Evolutionary conservation across 2,888 invertebrate species (phyloP).

Genomic region (Kryphioiulus occultus): DNA sequence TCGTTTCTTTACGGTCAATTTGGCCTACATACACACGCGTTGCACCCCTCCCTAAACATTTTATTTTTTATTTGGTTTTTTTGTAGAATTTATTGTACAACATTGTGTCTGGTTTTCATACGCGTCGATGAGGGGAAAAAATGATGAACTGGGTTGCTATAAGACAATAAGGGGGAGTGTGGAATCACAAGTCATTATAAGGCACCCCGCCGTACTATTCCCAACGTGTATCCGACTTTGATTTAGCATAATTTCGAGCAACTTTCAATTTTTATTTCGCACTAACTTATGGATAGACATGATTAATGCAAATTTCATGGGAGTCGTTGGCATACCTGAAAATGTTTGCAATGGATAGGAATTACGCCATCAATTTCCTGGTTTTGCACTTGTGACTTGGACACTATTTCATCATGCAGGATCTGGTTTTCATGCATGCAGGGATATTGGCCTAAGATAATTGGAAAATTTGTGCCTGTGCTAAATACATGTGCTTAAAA

Average conservation of each 20-base stretch:
- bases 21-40: conserved; percentile 2
- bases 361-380: background rate
- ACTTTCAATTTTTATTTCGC: conserved; percentile 19
- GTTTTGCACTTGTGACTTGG: background rate
- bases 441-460: background rate
- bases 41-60: conserved; percentile 10
- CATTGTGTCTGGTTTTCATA: background rate
- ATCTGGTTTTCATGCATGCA: background rate
- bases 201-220: background rate
- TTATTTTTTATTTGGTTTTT: background rate
- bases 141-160: background rate
- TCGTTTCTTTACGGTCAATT: conserved; percentile 31
- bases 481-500: conserved; percentile 29
- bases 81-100: background rate
- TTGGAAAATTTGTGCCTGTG: background rate
- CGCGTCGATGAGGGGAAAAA: background rate
- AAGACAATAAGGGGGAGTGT: background rate
- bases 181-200: background rate
- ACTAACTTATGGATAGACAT: background rate
- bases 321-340: background rate
- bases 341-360: background rate
- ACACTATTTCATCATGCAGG: background rate
- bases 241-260: background rate
- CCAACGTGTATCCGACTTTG: background rate
- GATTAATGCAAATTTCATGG: background rate